Evolutionary conservation across 2,888 invertebrate genomes (phyloP).

Genomic region (Anagyrus pseudococci): DNA sequence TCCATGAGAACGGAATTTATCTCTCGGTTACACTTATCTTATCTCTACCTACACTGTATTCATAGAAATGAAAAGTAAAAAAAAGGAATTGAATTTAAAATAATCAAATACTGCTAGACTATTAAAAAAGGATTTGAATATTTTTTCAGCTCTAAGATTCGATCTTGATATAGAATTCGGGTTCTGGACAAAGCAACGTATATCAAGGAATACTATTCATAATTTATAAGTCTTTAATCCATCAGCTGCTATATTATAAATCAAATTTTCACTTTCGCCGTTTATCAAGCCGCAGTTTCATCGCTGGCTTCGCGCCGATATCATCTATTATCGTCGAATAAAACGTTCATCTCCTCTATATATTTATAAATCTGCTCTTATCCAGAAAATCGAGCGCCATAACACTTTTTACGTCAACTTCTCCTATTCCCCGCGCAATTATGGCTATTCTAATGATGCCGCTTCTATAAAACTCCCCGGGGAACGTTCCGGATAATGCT

Average conservation of each 20-base stretch:
- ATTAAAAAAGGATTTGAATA: no score
- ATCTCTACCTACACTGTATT: no score
- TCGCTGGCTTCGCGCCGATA: background rate
- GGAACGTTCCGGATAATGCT: conserved; percentile 13
- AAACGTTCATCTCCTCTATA: background rate
- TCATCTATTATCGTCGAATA: background rate
- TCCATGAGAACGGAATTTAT: no score
- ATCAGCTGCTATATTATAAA: background rate
- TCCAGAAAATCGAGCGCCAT: background rate
- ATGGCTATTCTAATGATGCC: conserved; percentile 25
- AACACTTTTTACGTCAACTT: background rate
- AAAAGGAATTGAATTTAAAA: no score
- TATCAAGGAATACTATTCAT: no score
- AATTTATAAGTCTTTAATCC: no score
- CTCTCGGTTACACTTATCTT: no score
- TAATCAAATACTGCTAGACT: no score
- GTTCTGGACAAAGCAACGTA: no score
- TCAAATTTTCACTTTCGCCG: background rate
- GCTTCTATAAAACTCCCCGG: background rate
- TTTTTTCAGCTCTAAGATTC: no score
- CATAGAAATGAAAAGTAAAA: no score
- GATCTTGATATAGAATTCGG: no score
- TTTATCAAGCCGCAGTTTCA: background rate
- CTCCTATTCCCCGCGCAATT: conserved; percentile 5
- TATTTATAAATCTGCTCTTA: background rate